Conservation (phyloP, 2,888 invertebrate genomes). For the Andricus quercusramuli region DNA sequence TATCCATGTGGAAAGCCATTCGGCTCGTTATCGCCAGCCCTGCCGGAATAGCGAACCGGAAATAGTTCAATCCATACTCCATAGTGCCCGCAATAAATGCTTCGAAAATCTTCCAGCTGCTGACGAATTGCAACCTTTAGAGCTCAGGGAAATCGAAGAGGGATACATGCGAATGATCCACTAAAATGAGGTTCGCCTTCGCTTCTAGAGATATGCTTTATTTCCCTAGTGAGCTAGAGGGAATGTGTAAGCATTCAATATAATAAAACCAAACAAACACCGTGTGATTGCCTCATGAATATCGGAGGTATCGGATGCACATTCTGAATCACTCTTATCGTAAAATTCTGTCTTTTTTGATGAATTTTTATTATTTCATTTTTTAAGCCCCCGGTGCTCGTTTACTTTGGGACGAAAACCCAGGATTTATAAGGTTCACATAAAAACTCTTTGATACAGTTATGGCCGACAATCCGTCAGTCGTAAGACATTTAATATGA, state of each 20-base stretch:
- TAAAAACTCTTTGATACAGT: too few relatives aligned
- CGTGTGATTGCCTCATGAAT: conserved; percentile 28
- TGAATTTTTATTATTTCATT: not conserved
- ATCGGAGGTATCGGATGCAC: not conserved
- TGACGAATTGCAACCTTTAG: conserved; percentile 24
- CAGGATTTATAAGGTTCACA: not conserved
- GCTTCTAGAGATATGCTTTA: conserved; percentile 14
- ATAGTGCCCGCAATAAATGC: not conserved
- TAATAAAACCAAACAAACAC: conserved; percentile 30
- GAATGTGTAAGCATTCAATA: conserved; percentile 30
- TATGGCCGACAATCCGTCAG: too few relatives aligned
- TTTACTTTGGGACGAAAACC: not conserved
- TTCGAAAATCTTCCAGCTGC: conserved; percentile 7
- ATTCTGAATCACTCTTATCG: conserved; percentile 1
- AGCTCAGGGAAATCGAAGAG: conserved; percentile 9
- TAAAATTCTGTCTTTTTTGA: conserved; percentile 5
- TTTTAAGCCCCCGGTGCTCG: not conserved
- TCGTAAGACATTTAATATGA: too few relatives aligned
- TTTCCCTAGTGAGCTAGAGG: conserved; percentile 15
- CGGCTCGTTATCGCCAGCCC: conserved; percentile 8
- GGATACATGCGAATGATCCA: conserved; percentile 8
- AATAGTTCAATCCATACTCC: conserved; percentile 6
- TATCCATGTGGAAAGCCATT: conserved; percentile 27
- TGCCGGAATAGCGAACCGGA: not conserved
- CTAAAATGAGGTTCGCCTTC: conserved; percentile 7